phyloP scores from a whole-genome alignment of 2,797 vertebrate genomes.

The Mico argentatus region DNA sequence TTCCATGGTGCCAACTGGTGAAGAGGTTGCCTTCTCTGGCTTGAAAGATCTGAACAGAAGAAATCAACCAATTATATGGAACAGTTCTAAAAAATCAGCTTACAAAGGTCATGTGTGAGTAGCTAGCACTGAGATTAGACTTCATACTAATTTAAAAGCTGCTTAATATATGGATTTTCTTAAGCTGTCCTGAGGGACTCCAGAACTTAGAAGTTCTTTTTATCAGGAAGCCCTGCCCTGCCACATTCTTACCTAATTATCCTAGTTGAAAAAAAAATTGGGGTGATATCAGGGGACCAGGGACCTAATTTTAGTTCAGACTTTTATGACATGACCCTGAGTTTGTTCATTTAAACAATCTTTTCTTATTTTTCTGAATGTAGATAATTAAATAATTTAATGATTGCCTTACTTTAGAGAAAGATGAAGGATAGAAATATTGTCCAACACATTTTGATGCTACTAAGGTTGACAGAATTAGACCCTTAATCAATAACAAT shows the following conservation, averaged over 20 bases:
- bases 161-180: slow-evolving; percentile 60
- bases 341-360: slow-evolving; percentile 62
- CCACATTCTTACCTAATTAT: slow-evolving; percentile 64
- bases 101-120: slow-evolving; percentile 20
- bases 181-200: slow-evolving; percentile 21
- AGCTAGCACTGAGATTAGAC: slow-evolving; percentile 3
- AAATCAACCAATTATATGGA: slow-evolving; percentile 21
- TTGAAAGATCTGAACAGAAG: neutral
- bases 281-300: slow-evolving; percentile 1
- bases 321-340: slow-evolving; percentile 51
- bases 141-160: slow-evolving; percentile 53
- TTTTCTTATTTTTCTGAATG: slow-evolving; percentile 55
- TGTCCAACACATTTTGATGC: neutral
- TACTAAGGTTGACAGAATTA: slow-evolving; percentile 20
- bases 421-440: slow-evolving; percentile 1
- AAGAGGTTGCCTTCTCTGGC: neutral
- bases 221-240: slow-evolving; percentile 1
- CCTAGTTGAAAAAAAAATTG: neutral
- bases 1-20: neutral
- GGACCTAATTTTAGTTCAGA: slow-evolving; percentile 57
- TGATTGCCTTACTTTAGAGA: slow-evolving; percentile 24
- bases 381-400: slow-evolving; percentile 61
- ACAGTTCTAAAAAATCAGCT: slow-evolving; percentile 50
- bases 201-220: slow-evolving; percentile 38
- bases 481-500: neutral